A percentile compares a stretch with the other conserved stretches of the same genome.
phyloP scores from a whole-genome alignment of 2,113 vertebrate genomes.

The Notarius lentiginosus region DNA sequence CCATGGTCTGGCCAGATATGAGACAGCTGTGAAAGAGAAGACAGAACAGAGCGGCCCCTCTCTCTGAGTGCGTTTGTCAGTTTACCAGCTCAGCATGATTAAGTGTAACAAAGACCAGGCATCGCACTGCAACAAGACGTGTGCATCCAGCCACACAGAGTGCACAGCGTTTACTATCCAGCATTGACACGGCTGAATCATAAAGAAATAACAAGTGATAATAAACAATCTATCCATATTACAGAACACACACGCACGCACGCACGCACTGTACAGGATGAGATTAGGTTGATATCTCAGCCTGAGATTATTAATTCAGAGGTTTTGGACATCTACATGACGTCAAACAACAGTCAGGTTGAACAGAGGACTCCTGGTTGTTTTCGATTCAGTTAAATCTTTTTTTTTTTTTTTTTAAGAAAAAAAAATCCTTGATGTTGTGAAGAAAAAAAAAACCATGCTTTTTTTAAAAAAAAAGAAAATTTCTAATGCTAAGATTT shows the following conservation, averaged over 20 bases:
- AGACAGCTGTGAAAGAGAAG: constrained; percentile 29
- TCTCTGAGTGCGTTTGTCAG: constrained; percentile 41
- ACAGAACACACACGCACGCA: constrained; percentile 65
- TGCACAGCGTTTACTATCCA: constrained; percentile 61
- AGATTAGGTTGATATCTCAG: constrained; percentile 67
- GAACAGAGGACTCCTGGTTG: constrained; percentile 71
- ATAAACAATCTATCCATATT: constrained; percentile 70
- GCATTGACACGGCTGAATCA: constrained; percentile 60
- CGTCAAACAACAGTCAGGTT: constrained; percentile 68
- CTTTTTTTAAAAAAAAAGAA: constrained; percentile 22
- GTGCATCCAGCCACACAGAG: constrained; percentile 15
- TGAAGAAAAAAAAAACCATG: constrained; percentile 67
- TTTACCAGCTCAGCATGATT: constrained; percentile 27
- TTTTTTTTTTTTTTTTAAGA: constrained; percentile 56
- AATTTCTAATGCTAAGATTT: constrained; percentile 49
- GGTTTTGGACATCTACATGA: constrained; percentile 72
- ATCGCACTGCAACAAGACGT: constrained; percentile 8
- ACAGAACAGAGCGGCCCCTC: constrained; percentile 34
- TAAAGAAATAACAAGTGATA: constrained; percentile 61
- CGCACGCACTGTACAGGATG: constrained; percentile 64
- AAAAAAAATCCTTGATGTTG: constrained; percentile 59
- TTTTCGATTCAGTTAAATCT: constrained; percentile 74
- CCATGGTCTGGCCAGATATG: constrained; percentile 19
- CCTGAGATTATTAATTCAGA: constrained; percentile 79
- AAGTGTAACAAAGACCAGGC: constrained; percentile 18